A percentile compares a stretch with the other conserved stretches of the same genome.
phyloP scores from a whole-genome alignment of 2,113 vertebrate species.

The Alouatta palliata region DNA sequence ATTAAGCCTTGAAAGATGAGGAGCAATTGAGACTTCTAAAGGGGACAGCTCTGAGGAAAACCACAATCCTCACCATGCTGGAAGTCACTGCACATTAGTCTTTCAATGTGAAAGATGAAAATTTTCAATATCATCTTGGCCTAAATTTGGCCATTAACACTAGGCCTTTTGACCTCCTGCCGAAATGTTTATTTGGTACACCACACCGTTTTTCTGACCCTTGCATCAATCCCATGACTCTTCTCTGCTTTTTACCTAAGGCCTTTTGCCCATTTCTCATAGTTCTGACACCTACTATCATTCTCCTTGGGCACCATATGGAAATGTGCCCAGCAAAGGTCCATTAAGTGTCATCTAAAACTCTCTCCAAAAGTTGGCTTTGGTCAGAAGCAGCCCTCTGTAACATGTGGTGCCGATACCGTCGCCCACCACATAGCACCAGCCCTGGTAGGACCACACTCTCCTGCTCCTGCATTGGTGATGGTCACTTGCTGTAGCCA shows the following conservation, averaged over 20 bases:
- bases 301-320: neutral
- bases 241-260: neutral
- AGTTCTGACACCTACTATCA: neutral
- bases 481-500: neutral
- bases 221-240: neutral
- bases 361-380: neutral
- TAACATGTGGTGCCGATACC: too few relatives aligned
- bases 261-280: neutral
- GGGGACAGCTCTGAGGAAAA: neutral
- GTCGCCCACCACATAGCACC: fast-evolving
- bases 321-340: neutral
- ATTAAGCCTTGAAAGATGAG: neutral
- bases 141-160: neutral
- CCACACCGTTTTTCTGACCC: neutral
- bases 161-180: neutral
- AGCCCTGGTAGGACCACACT: fast-evolving
- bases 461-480: neutral
- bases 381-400: neutral
- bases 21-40: neutral
- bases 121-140: neutral
- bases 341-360: neutral
- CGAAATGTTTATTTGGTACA: too few relatives aligned
- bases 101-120: neutral
- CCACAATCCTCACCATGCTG: neutral
- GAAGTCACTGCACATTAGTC: neutral